These are phyloP conservation scores for Potamarius usumacintae DNA, from an alignment of 2,113 vertebrate genomes.

Conservation along the genomic window DNA sequence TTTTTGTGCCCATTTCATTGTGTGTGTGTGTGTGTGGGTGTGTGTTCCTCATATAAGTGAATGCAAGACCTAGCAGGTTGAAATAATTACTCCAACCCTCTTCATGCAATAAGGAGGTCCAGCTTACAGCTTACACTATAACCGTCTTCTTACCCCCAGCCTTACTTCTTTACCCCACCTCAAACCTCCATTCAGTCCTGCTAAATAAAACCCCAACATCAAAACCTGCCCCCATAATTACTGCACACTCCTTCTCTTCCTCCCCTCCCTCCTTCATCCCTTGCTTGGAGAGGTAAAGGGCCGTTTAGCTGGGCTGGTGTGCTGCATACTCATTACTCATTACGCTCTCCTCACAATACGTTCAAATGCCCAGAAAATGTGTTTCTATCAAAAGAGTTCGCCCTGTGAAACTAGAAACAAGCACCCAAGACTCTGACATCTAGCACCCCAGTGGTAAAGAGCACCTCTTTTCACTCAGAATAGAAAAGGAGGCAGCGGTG, in stretches of 20 bases:
- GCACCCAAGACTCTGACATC: slow-evolving; percentile 44
- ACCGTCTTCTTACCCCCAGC: slow-evolving; percentile 38
- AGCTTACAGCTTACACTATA: slow-evolving; percentile 36
- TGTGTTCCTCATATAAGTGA: slow-evolving; percentile 35
- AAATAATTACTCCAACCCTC: slow-evolving; percentile 54
- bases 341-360: slow-evolving; percentile 70
- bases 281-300: slow-evolving; percentile 40
- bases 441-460: slow-evolving; percentile 62
- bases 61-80: slow-evolving; percentile 35
- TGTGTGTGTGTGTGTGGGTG: slow-evolving; percentile 10
- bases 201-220: slow-evolving; percentile 50
- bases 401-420: slow-evolving; percentile 56
- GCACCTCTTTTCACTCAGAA: slow-evolving; percentile 58
- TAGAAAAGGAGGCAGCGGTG: slow-evolving; percentile 42
- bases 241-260: slow-evolving; percentile 27
- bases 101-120: slow-evolving; percentile 52
- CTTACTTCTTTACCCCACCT: slow-evolving; percentile 34
- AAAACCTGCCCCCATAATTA: slow-evolving; percentile 48
- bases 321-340: slow-evolving; percentile 67
- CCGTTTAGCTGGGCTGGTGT: slow-evolving; percentile 58
- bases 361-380: slow-evolving; percentile 79
- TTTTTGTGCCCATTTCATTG: slow-evolving; percentile 13
- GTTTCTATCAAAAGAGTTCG: slow-evolving; percentile 69
- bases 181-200: slow-evolving; percentile 60
- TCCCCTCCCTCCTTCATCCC: slow-evolving; percentile 31